Evolutionary conservation across 2,888 invertebrate species (phyloP), one percentile per base, ranked within the genome.

Genomic region (Drosophila birchii): DNA sequence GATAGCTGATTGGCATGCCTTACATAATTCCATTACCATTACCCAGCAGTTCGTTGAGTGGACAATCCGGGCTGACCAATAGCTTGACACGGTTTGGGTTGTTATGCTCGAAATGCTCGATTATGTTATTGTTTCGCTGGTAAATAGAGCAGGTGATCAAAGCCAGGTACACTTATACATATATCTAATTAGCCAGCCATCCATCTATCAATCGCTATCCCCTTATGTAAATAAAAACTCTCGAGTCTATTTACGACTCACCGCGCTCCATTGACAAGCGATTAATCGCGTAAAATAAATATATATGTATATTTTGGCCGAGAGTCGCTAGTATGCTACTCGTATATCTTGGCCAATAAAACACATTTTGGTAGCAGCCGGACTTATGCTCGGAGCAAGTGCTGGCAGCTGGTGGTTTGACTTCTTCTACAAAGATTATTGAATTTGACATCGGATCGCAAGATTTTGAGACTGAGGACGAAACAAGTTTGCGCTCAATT

Each of bases 1-100:
- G 64, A 70, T 71, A 72, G 59, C 73, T 78, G 86, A 84, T 84
- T 84, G 86, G 86, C 77, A 80, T 81, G 61, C 62, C 76, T 85
- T 85, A 87, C 79, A 85, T 85, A 85, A 85, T 59, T 56, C 61
- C 54, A 75, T 63, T 74, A 56, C 75, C 75, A 75, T 66, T 79
- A 81, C 75, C 70, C 49, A 75, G 78, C 77, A 83, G 73, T 79
- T 79, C 61, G 71, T 69, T 53, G 70, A 85, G 78, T 80, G 78
- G 82, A 85, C 82, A 78, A 71, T 62, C 59, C 44, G 34, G 56
- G 49, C 66, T 56, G 72, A 62, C 78, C 81, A 79, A 81, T 78
- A 61, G 75, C 70, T 74, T 51, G 72, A 64, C 59, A 69, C 54
- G 59, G 51, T 64, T 69, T 39, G 61, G 41, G 54, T 70, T 78